Evolutionary conservation across 2,888 invertebrate species (phyloP).

Genomic region (Tenthredo mesomela): DNA sequence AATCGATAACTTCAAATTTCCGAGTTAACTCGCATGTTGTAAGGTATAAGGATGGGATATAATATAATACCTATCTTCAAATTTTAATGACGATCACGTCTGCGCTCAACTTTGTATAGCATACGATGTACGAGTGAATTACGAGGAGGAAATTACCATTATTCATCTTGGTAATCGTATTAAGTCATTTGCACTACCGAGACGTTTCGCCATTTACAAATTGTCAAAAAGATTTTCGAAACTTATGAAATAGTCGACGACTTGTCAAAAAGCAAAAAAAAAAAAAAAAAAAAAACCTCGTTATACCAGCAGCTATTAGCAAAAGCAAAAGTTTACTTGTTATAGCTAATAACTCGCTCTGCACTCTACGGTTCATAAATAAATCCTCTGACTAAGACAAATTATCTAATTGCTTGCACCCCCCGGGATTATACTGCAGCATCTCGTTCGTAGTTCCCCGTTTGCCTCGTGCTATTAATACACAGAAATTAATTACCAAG

Average conservation of each 20-base stretch:
- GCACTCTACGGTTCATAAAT: slow-evolving; percentile 15
- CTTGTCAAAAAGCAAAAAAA: neutral
- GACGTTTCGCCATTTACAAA: neutral
- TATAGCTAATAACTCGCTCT: neutral
- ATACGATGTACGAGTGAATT: neutral
- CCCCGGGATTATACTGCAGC: slow-evolving; percentile 7
- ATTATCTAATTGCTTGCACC: slow-evolving; percentile 22
- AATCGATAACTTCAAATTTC: slow-evolving; percentile 16
- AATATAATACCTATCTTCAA: neutral
- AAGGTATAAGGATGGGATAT: neutral
- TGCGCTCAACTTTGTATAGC: neutral
- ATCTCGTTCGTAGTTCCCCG: slow-evolving; percentile 8
- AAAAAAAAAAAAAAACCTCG: neutral
- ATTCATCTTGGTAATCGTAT: neutral
- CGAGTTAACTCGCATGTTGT: neutral
- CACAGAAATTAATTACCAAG: slow-evolving; percentile 11
- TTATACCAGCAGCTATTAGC: neutral
- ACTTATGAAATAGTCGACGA: neutral
- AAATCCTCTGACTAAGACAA: slow-evolving; percentile 24
- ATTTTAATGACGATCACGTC: slow-evolving; percentile 14
- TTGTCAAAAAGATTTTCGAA: neutral
- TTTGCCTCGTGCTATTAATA: neutral
- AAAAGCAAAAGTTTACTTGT: neutral
- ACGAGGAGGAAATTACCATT: neutral
- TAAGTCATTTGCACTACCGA: neutral